Base-by-base conservation (phyloP, 2,113 vertebrate species). In the Montifringilla adamsi region DNA sequence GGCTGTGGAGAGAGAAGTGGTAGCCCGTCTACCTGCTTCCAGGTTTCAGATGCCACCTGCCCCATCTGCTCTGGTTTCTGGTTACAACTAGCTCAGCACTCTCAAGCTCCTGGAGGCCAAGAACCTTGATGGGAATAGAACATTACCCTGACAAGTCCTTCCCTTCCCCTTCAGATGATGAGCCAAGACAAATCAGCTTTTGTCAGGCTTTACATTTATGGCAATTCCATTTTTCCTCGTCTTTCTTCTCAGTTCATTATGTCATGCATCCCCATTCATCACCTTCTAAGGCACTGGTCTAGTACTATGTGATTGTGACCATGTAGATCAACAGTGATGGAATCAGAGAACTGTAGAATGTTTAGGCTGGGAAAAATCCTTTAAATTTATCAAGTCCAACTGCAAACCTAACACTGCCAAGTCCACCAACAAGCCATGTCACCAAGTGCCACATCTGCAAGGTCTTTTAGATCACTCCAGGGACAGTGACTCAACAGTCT, bases 361-460 rank as follows among this genome's bases (percentile, higher is more conserved):
- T 43, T 86, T 39, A 39, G 16, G 11, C 6, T 55, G 20, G 39
- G 67, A 49, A 72, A 90, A 39, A 41, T 30, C 7, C n/a, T 47
- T 33, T 44, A 44, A 44, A 37, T 55, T 44, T 20, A 55, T 17
- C 0, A 0, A 80, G 20, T 53, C 9, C 9, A n/a, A 18, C 20
- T 3, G 3, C 28, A 78, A 78, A 68, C 7, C 9, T 31, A 39
- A 9, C 13, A 64, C 15, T 47, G 13, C 10, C 44, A 70, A 76
- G 21, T 66, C 46, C 21, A 72, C 47, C 41, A 39, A 19, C 11
- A 84, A 66, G 17, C 23, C 23, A 15, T n/a, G 15, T 31, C 7
- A 22, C 21, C 28, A 39, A 53, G 15, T 28, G 19, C 5, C 22
- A 43, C 20, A 50, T 50, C 31, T 82, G 27, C 11, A 62, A 62